Base-by-base conservation (phyloP, 2,888 invertebrate species). In the Temnothorax rugatulus region DNA sequence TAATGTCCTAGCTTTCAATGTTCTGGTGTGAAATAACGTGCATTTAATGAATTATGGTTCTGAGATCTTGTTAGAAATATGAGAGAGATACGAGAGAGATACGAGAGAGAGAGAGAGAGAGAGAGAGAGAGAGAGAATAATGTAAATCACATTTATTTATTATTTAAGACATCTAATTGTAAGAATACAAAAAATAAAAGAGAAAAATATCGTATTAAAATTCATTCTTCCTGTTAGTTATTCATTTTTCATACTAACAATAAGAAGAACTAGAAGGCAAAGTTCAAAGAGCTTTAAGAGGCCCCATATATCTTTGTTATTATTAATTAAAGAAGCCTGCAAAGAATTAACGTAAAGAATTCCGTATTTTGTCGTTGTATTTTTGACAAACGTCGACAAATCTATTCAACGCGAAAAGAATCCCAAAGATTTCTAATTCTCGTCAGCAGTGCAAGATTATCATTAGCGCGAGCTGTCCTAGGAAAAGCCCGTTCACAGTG, bases 1-100 rank as follows among this genome's bases (percentile, higher is more conserved):
- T 84, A 87, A 77, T 82, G 57, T 59, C 34, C 25, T 21, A 44
- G 13, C 44, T 41, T 18, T 44, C 15, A 44, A 13, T 57, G 57
- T 25, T 13, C n/a, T 25, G 29, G 13, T 29, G n/a, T 47, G 9
- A 76, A 54, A 77, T n/a, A 44, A 64, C 15, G n/a, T 34, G 21
- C 34, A 61, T 59, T 50, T 18, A 64, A 29, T 38, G 18, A 50
- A 2, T 29, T 21, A 21, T n/a, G 5, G 15, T 41, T 76, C 25
- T 8, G 9, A 21, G 52, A 76, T 41, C 38, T 61, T 29, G 2
- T 61, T 29, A 8, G 7, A 57, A 29, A 44, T 59, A 44, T 8
- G 18, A 18, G 34, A 34, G 34, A 34, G 34, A 34, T 29, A 29
- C 29, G 29, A 29, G 29, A 29, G 29, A 29, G 29, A 29, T n/a